These are phyloP conservation scores for Pseudoips prasinana DNA, from an alignment of 2,888 invertebrate species.

Conservation along the genomic window DNA sequence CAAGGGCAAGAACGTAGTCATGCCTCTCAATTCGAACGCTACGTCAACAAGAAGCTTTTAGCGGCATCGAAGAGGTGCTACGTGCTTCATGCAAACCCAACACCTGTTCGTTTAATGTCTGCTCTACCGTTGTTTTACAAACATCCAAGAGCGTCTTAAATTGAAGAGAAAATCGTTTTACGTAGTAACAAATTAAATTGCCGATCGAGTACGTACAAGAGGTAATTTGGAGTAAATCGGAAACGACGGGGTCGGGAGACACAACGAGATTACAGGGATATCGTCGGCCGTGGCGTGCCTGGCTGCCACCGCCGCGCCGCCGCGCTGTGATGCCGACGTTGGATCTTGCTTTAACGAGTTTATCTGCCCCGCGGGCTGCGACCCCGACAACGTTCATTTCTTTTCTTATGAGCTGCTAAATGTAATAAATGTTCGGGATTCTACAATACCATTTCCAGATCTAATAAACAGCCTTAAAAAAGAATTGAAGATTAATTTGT, in stretches of 20 bases:
- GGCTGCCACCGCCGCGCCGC: conserved; percentile 39
- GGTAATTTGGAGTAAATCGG: conserved; percentile 72
- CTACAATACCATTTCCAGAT: too few relatives aligned
- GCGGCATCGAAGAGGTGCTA: conserved; percentile 60
- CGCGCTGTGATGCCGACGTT: conserved; percentile 41
- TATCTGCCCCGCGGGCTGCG: conserved; percentile 78
- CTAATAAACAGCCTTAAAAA: too few relatives aligned
- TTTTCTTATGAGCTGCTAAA: conserved; percentile 62
- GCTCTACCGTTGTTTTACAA: conserved; percentile 53
- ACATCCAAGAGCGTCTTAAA: conserved; percentile 40
- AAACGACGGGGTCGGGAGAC: conserved; percentile 67
- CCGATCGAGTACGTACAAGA: conserved; percentile 61
- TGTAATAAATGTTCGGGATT: conserved; percentile 53
- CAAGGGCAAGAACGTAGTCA: conserved; percentile 72
- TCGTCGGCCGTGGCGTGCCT: conserved; percentile 57
- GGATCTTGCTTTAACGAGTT: conserved; percentile 76
- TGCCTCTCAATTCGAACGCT: conserved; percentile 75
- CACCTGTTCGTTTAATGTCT: conserved; percentile 53
- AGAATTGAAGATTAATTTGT: too few relatives aligned
- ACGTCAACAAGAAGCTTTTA: conserved; percentile 81
- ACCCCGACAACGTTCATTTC: conserved; percentile 62
- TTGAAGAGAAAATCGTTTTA: conserved; percentile 59
- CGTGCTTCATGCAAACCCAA: conserved; percentile 55
- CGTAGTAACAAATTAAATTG: conserved; percentile 68
- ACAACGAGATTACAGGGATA: conserved; percentile 75